phyloP scores from a whole-genome alignment of 2,797 vertebrate genomes.

The Tachyglossus aculeatus region DNA sequence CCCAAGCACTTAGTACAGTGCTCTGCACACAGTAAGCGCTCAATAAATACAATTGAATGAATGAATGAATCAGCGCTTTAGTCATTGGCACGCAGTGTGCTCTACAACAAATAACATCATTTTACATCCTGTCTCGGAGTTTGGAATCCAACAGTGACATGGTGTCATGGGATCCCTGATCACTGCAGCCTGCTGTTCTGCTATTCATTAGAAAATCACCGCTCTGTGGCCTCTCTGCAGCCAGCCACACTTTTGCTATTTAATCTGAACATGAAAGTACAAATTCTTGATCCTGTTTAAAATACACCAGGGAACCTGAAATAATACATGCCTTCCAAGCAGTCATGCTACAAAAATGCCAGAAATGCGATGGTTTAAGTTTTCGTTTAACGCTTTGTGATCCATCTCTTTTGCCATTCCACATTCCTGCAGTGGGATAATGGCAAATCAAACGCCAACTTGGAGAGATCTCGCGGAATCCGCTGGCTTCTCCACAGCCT shows the following conservation, averaged over 20 bases:
- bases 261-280: conserved; percentile 32
- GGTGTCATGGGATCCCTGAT: neutral
- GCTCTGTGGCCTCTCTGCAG: fast-evolving
- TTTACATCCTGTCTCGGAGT: neutral
- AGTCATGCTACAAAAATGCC: conserved; percentile 49
- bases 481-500: no score
- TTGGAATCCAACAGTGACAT: neutral
- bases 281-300: conserved; percentile 34
- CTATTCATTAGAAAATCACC: conserved; percentile 34
- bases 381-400: conserved; percentile 19
- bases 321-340: conserved; percentile 26
- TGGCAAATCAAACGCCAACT: no score
- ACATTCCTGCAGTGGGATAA: no score
- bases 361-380: conserved; percentile 31
- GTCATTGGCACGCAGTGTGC: neutral
- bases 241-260: conserved; percentile 24
- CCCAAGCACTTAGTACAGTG: no score
- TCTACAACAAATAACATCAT: neutral
- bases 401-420: neutral
- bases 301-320: conserved; percentile 19
- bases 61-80: no score
- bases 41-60: no score
- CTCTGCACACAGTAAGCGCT: no score
- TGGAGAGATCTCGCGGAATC: no score
- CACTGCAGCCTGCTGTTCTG: neutral